phyloP scores from a whole-genome alignment of 2,888 invertebrate species.

The Pterostichus niger region DNA sequence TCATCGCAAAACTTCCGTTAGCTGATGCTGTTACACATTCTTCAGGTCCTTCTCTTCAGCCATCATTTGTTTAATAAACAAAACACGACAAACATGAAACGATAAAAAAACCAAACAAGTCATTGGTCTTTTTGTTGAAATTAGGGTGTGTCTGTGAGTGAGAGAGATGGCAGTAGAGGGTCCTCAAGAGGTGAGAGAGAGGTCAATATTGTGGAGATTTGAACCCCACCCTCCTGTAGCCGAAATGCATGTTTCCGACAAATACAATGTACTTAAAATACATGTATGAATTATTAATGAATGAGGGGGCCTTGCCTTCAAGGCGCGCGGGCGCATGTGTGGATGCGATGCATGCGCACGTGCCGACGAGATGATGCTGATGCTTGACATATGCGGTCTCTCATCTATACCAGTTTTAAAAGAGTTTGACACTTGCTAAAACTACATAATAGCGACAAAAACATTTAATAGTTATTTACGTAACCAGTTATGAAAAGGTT shows the following conservation, averaged over 20 bases:
- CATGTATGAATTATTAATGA: constrained; percentile 56
- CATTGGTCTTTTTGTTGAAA: constrained; percentile 10
- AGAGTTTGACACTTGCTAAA: no score
- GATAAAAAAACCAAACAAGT: background rate
- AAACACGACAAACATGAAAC: constrained; percentile 3
- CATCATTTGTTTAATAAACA: constrained; percentile 23
- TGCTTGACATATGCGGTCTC: background rate
- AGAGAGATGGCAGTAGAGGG: no score
- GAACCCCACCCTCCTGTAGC: constrained; percentile 53
- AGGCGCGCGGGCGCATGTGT: background rate
- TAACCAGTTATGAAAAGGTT: no score
- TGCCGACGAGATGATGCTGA: background rate
- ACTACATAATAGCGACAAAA: no score
- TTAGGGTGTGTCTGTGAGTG: constrained; percentile 17
- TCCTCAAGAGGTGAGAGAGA: constrained; percentile 23
- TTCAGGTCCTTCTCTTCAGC: background rate
- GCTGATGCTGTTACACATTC: background rate
- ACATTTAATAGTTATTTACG: no score
- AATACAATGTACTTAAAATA: constrained; percentile 57
- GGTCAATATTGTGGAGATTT: constrained; percentile 33
- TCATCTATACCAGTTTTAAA: no score
- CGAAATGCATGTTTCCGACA: constrained; percentile 58
- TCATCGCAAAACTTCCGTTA: constrained; percentile 18
- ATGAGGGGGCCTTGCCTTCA: background rate
- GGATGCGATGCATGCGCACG: background rate